A percentile compares a stretch with the other conserved stretches of the same genome.
These are phyloP conservation scores for Thelohanellus kitauei DNA, from an alignment of 30 jellyfish, hydroid and myxozoan genomes.

Conservation along the genomic window DNA sequence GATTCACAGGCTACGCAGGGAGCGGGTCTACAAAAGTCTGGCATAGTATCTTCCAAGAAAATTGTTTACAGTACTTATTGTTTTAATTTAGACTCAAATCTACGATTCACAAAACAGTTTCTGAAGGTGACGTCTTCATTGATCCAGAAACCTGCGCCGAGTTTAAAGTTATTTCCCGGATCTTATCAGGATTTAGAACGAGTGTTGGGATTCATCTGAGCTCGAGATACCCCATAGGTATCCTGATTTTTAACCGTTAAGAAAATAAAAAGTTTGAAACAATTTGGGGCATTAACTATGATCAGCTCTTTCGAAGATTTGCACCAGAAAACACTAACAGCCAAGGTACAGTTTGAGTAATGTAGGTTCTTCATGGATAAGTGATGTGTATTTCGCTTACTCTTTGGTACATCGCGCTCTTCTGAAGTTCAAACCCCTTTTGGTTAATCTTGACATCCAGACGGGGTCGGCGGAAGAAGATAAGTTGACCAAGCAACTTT, in stretches of 20 bases:
- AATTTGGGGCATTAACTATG: constrained; percentile 50
- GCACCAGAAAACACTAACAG: constrained; percentile 39
- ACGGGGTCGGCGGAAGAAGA: constrained; percentile 41
- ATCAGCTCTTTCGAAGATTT: constrained; percentile 35
- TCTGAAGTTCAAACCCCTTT: constrained; percentile 34
- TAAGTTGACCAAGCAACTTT: no score
- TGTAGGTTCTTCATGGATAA: constrained; percentile 64
- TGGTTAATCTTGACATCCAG: constrained; percentile 33
- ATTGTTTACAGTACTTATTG: constrained; percentile 53
- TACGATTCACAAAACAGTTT: no score
- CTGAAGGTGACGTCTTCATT: no score
- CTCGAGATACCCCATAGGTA: no score
- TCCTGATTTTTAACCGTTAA: no score
- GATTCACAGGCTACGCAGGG: constrained; percentile 75
- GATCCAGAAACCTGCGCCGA: no score
- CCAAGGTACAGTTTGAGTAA: constrained; percentile 23
- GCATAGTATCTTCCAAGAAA: constrained; percentile 57
- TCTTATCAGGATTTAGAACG: no score
- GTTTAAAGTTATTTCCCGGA: no score
- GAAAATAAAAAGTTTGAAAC: no score
- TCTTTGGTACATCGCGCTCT: constrained; percentile 44
- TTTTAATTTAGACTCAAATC: no score
- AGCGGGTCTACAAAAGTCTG: constrained; percentile 36
- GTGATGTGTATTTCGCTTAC: constrained; percentile 36
- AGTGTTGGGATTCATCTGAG: no score